phyloP scores from a whole-genome alignment of 2,797 vertebrate genomes.

The Prunella strophiata region DNA sequence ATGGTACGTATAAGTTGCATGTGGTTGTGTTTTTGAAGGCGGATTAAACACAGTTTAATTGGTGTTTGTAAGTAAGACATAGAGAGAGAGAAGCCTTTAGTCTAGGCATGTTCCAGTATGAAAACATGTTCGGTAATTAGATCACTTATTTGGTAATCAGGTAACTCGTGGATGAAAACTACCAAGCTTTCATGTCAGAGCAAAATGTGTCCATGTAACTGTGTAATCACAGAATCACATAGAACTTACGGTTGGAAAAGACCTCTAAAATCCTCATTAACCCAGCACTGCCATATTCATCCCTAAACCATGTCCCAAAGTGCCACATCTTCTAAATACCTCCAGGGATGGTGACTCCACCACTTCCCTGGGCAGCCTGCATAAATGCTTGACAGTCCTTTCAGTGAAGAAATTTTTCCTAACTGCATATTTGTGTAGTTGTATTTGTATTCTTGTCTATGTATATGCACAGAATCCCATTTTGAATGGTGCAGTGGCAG shows the following conservation, averaged over 20 bases:
- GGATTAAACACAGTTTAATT: background rate
- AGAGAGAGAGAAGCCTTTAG: background rate
- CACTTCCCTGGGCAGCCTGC: background rate
- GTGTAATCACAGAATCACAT: background rate
- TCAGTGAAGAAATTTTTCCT: background rate
- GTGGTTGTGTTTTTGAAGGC: background rate
- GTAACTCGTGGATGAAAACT: background rate
- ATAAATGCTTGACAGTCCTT: background rate
- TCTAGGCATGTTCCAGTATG: background rate
- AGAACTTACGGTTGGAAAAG: background rate
- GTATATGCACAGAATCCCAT: no score
- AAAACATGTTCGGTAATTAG: background rate
- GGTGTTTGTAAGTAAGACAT: background rate
- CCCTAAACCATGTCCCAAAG: background rate
- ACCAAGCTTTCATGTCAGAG: rapidly evolving
- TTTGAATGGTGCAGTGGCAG: no score
- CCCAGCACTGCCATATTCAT: background rate
- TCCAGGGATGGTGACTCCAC: background rate
- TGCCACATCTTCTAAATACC: background rate
- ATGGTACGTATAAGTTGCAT: slow-evolving; percentile 79
- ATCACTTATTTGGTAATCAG: background rate
- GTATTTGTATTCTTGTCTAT: background rate
- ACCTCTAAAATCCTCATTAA: background rate
- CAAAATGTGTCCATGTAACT: background rate
- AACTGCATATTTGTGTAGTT: background rate